Percentiles rank a stretch among this genome's conserved stretches.
Conservation (phyloP, 2,888 invertebrate genomes). For the Cataglyphis rosenhaueri region DNA sequence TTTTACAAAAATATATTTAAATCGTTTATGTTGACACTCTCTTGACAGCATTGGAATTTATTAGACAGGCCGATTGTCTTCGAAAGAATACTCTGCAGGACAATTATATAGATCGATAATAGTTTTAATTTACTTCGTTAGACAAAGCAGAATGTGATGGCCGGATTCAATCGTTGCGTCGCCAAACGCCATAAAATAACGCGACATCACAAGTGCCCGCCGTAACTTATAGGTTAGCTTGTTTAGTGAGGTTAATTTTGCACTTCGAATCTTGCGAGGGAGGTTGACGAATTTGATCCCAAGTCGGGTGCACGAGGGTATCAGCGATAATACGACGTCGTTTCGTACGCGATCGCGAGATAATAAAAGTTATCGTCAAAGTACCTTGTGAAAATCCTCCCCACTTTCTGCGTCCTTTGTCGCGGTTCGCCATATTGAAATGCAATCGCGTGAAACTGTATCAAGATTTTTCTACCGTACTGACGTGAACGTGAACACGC, state of each 20-base stretch:
- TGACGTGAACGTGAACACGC: neutral
- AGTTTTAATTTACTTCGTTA: neutral
- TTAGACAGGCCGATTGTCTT: neutral
- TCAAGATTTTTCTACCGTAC: constrained; percentile 64
- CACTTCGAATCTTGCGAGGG: constrained; percentile 38
- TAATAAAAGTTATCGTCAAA: constrained; percentile 61
- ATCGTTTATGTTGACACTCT: constrained; percentile 68
- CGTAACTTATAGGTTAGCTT: constrained; percentile 82
- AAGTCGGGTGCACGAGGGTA: neutral
- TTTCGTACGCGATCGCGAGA: neutral
- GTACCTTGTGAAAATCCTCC: constrained; percentile 85
- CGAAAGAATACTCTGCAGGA: neutral
- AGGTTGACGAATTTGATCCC: constrained; percentile 7
- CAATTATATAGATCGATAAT: neutral
- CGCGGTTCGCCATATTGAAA: constrained; percentile 85
- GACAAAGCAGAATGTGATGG: too few relatives aligned
- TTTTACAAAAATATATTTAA: neutral
- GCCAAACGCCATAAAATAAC: constrained; percentile 62
- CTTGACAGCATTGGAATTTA: constrained; percentile 58
- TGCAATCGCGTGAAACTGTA: constrained; percentile 76
- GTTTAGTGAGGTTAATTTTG: constrained; percentile 79
- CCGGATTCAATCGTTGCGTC: constrained; percentile 14
- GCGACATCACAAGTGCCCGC: constrained; percentile 53
- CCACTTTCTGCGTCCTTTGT: constrained; percentile 86
- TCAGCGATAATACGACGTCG: neutral